These are phyloP conservation scores for Dendrolimus punctatus DNA, from an alignment of 1,140 invertebrate genomes.

Conservation along the genomic window DNA sequence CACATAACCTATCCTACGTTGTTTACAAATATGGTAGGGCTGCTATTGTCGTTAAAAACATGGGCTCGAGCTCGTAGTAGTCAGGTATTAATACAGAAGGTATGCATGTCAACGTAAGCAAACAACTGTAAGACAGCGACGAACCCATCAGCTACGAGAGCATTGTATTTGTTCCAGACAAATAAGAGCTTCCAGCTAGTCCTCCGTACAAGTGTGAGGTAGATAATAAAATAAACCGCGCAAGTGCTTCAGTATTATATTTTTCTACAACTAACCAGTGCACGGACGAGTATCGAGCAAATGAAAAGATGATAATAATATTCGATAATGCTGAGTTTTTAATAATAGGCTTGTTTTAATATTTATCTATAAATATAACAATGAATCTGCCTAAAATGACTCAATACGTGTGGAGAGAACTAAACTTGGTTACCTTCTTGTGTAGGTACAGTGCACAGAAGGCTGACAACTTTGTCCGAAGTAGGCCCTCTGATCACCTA, in stretches of 20 bases:
- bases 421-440: too few species aligned
- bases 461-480: too few species aligned
- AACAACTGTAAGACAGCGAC: constrained; percentile 37
- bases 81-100: constrained; percentile 35
- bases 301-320: too few species aligned
- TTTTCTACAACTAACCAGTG: too few species aligned
- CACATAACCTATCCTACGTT: constrained; percentile 7
- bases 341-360: too few species aligned
- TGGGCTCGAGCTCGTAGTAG: constrained; percentile 6
- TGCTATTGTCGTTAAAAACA: constrained; percentile 8
- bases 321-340: too few species aligned
- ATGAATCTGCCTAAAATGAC: too few species aligned
- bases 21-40: constrained; percentile 4
- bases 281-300: too few species aligned
- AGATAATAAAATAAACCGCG: constrained; percentile 43
- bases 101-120: constrained; percentile 56
- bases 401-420: too few species aligned
- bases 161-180: constrained; percentile 49
- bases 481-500: too few species aligned
- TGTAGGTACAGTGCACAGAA: too few species aligned
- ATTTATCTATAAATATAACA: background rate
- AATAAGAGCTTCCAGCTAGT: constrained; percentile 49
- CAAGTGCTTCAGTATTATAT: constrained; percentile 10
- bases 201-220: constrained; percentile 25
- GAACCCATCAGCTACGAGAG: constrained; percentile 46